Evolutionary conservation across 2,113 vertebrate species (phyloP).

Genomic region (Spea multiplicata): DNA sequence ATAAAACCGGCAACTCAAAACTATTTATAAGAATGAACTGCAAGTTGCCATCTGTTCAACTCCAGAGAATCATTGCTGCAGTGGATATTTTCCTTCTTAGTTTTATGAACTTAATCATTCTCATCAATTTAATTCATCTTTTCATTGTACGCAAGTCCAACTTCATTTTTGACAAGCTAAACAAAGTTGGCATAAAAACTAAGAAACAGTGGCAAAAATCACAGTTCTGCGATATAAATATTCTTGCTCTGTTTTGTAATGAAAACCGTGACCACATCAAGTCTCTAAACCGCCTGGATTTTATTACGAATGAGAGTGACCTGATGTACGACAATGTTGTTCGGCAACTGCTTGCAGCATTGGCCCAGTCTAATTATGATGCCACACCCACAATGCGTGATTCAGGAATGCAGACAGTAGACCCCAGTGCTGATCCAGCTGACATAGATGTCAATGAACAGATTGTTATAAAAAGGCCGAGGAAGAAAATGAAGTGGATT

Average conservation of each 20-base stretch:
- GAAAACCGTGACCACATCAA: slow-evolving; percentile 99
- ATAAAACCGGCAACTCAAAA: slow-evolving; percentile 77
- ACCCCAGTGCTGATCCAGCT: slow-evolving; percentile 84
- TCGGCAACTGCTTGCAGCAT: slow-evolving; percentile 88
- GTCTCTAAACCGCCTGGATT: slow-evolving; percentile 94
- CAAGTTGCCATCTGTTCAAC: slow-evolving; percentile 92
- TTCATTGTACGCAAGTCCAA: slow-evolving; percentile 98
- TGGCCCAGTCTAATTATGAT: slow-evolving; percentile 96
- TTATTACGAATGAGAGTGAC: slow-evolving; percentile 97
- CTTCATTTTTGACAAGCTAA: slow-evolving; percentile 97
- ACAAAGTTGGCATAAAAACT: slow-evolving; percentile 97
- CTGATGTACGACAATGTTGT: slow-evolving; percentile 99
- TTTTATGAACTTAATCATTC: slow-evolving; percentile 94
- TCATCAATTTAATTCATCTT: slow-evolving; percentile 90
- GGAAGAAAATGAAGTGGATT: slow-evolving; percentile 98
- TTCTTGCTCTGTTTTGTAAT: slow-evolving; percentile 98
- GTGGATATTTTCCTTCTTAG: slow-evolving; percentile 90
- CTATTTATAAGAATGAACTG: slow-evolving; percentile 86
- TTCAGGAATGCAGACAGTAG: slow-evolving; percentile 86
- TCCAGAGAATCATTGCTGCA: slow-evolving; percentile 92
- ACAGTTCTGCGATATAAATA: slow-evolving; percentile 98
- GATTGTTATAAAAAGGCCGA: slow-evolving; percentile 86
- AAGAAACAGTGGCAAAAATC: slow-evolving; percentile 96
- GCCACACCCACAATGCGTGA: slow-evolving; percentile 90
- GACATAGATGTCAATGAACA: slow-evolving; percentile 79